Evolutionary conservation across 2,797 vertebrate genomes (phyloP).

Genomic region (Acipenser oxyrinchus): DNA sequence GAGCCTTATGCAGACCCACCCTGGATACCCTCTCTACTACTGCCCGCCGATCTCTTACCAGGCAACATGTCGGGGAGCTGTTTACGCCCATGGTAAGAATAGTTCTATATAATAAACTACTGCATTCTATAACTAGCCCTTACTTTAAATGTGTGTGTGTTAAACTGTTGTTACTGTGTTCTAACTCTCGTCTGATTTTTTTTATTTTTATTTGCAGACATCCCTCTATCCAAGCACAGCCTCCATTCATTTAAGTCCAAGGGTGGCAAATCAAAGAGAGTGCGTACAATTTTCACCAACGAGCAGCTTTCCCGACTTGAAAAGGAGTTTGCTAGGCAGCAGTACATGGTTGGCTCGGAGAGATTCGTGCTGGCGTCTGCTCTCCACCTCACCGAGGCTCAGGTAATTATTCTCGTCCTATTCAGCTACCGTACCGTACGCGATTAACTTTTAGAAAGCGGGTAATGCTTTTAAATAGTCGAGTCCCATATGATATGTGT

Average conservation of each 20-base stretch:
- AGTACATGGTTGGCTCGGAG: constrained; percentile 76
- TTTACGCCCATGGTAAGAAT: constrained; percentile 61
- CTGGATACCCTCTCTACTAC: constrained; percentile 56
- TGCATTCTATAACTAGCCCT: not conserved
- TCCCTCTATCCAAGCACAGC: constrained; percentile 22
- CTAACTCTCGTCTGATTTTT: not conserved
- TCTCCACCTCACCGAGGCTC: constrained; percentile 68
- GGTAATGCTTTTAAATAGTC: too few relatives aligned
- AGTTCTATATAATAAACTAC: not conserved
- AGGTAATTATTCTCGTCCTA: constrained; percentile 39
- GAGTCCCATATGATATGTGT: too few relatives aligned
- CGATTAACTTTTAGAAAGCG: too few relatives aligned
- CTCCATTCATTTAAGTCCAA: constrained; percentile 48
- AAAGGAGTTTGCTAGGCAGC: constrained; percentile 72
- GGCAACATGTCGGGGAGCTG: constrained; percentile 41
- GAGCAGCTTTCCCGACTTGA: constrained; percentile 73
- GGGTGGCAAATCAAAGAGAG: constrained; percentile 63
- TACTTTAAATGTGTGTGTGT: not conserved
- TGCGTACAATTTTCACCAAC: constrained; percentile 73
- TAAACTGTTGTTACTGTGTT: not conserved
- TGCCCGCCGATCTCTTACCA: constrained; percentile 49
- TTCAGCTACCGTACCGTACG: not conserved
- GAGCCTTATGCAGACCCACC: constrained; percentile 38
- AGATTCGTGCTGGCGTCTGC: constrained; percentile 67
- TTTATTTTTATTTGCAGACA: constrained; percentile 15